Evolutionary conservation across 1,140 invertebrate genomes (phyloP), one percentile per base, ranked within the genome.

Genomic region (Palaemon carinicauda): DNA sequence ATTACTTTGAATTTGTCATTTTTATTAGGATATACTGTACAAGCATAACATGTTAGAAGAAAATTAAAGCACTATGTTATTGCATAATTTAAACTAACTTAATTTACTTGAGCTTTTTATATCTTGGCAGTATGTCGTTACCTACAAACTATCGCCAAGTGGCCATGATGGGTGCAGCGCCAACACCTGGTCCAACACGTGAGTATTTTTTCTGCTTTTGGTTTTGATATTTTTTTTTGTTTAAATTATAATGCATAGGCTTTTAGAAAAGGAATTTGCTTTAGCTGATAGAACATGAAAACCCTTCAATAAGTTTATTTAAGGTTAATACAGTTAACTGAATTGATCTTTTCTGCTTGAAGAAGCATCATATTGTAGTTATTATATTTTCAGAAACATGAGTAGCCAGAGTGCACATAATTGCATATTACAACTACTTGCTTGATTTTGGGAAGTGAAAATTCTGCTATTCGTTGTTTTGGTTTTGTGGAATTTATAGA

Each of bases 101-200:
- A 41, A 41, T 41, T 5, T 12, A 41, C 12, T 41, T 41, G 41
- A 41, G 12, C 12, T 41, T 41, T 41, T 41, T 41, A 41, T 41
- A 5, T 12, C 7, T 41, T 41, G 41, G 41, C 41, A 85, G 82
- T 74, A 86, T 86, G 84, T 80, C 84, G 10, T 51, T 86, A 51
- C 84, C 84, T 14, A 71, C 77, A 0, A 86, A 86, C 31, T 86
- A 86, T 65, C 77, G 84, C 41, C 84, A 86, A 50, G 84, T 86
- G 54, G 84, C 84, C 84, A 86, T 86, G 84, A 86, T 86, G 84
- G 84, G 84, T 15, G 65, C 84, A 5, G 24, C 77, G 1, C 84
- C 84, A 19, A 80, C 84, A 0, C 84, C 84, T n/a, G 84, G 84
- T 51, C 84, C 84, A 24, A 86, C 84, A 73, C 84, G 84, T 86